These are phyloP conservation scores for Tenebrio molitor DNA, from an alignment of 1,140 invertebrate species.

Conservation along the genomic window DNA sequence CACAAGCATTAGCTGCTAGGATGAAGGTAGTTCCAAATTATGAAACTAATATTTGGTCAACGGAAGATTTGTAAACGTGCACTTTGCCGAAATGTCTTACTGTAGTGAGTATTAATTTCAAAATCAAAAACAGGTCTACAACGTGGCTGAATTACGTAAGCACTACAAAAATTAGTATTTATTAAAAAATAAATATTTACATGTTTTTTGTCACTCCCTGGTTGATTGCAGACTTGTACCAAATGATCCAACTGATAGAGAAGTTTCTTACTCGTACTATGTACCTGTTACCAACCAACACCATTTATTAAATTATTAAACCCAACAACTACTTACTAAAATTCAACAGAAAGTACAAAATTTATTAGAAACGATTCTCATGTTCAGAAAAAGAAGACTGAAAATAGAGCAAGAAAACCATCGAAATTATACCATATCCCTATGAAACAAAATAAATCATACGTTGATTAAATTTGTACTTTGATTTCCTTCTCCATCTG, in stretches of 20 bases:
- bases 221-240: slow-evolving; percentile 95
- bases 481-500: slow-evolving; percentile 62
- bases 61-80: too few species aligned
- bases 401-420: slow-evolving; percentile 3
- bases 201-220: slow-evolving; percentile 83
- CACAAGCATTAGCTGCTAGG: too few species aligned
- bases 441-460: slow-evolving; percentile 52
- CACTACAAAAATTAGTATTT: slow-evolving; percentile 27
- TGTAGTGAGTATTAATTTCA: too few species aligned
- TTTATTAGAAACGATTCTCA: neutral
- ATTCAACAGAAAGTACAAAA: slow-evolving; percentile 9
- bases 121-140: too few species aligned
- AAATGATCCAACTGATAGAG: slow-evolving; percentile 95
- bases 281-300: slow-evolving; percentile 79
- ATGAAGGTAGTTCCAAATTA: too few species aligned
- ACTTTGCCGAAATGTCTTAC: too few species aligned
- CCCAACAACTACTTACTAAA: slow-evolving; percentile 42
- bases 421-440: slow-evolving; percentile 23
- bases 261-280: slow-evolving; percentile 96
- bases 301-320: slow-evolving; percentile 52
- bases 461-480: slow-evolving; percentile 64
- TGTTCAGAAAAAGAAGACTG: slow-evolving; percentile 14
- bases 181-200: slow-evolving; percentile 69
- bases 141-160: too few species aligned
- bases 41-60: too few species aligned